These are phyloP conservation scores for Triplophysa rosa DNA, from an alignment of 2,113 vertebrate genomes.

Conservation along the genomic window DNA sequence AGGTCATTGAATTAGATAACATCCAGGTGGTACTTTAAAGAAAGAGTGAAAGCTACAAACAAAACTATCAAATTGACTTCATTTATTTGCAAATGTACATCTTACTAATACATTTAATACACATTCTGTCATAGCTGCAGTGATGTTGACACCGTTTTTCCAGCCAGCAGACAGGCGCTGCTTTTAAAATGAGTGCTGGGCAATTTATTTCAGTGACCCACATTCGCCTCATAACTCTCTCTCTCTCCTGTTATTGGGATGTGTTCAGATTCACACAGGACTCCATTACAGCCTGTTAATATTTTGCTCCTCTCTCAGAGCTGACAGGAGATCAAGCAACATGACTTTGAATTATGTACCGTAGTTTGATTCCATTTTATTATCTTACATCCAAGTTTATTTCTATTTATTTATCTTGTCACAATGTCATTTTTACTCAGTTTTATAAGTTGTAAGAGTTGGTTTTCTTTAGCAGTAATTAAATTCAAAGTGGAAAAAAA, in stretches of 20 bases:
- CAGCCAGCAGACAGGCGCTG: conserved; percentile 18
- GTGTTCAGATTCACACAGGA: not conserved
- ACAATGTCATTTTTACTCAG: not conserved
- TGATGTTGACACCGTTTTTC: conserved; percentile 42
- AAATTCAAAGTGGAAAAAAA: no score
- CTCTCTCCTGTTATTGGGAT: conserved; percentile 2
- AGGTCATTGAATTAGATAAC: no score
- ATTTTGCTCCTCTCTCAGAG: not conserved
- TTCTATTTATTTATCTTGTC: no score
- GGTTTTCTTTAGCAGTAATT: no score
- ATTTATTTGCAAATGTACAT: not conserved
- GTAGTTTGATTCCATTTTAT: not conserved
- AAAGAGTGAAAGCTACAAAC: not conserved
- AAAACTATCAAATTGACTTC: not conserved
- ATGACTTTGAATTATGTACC: not conserved
- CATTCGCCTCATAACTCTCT: conserved; percentile 18
- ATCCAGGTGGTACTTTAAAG: no score
- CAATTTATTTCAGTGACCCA: conserved; percentile 48
- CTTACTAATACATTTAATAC: not conserved
- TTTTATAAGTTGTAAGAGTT: not conserved
- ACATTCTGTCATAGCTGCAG: conserved; percentile 1
- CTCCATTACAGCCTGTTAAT: conserved; percentile 14
- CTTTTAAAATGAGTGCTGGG: conserved; percentile 38
- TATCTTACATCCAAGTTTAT: not conserved
- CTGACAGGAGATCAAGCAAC: not conserved